Conservation (phyloP, 2,797 vertebrate genomes). For the Lophius americanus region DNA sequence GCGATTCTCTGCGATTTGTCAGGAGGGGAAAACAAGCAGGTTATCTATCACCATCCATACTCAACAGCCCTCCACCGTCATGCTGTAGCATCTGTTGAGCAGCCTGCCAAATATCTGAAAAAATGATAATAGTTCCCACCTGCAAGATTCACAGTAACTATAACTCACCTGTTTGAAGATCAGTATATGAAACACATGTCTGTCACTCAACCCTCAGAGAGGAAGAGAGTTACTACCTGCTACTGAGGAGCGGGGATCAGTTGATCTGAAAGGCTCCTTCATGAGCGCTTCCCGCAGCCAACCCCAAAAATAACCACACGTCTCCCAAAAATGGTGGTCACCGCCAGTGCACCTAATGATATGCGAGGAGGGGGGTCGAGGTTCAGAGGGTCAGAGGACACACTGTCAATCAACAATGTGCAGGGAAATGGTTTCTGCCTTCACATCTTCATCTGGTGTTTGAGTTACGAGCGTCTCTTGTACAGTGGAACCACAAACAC, state of each 20-base stretch:
- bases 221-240: constrained; percentile 56
- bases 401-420: constrained; percentile 64
- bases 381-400: constrained; percentile 60
- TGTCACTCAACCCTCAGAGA: constrained; percentile 33
- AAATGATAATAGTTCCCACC: constrained; percentile 65
- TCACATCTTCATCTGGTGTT: constrained; percentile 74
- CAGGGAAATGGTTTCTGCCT: constrained; percentile 45
- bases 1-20: constrained; percentile 41
- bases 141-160: constrained; percentile 53
- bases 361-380: constrained; percentile 30
- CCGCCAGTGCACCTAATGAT: constrained; percentile 50
- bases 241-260: constrained; percentile 27
- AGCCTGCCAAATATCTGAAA: constrained; percentile 47
- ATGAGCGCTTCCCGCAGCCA: constrained; percentile 34
- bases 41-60: constrained; percentile 52
- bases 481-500: constrained; percentile 61
- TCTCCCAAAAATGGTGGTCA: constrained; percentile 15
- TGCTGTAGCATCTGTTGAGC: constrained; percentile 67
- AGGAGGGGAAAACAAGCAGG: constrained; percentile 28
- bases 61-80: constrained; percentile 36
- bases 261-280: constrained; percentile 33
- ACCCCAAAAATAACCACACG: constrained; percentile 28
- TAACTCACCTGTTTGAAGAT: constrained; percentile 66
- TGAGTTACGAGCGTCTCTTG: constrained; percentile 57
- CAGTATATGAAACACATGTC: constrained; percentile 65